These are phyloP conservation scores for Drosophila siamana DNA, from an alignment of 2,888 invertebrate genomes.

Conservation along the genomic window DNA sequence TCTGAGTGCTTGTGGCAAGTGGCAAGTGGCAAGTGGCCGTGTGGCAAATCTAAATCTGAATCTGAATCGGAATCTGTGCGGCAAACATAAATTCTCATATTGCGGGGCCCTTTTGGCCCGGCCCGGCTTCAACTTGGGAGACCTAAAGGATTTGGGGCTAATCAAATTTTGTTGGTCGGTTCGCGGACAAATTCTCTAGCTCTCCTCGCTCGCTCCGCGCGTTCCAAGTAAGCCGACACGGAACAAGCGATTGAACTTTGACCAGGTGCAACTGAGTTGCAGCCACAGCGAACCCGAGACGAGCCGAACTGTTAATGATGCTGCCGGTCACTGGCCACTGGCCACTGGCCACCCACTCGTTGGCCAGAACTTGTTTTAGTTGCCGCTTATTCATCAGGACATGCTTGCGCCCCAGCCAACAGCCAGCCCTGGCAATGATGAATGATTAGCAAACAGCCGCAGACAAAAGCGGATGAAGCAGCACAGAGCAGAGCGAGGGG, in stretches of 20 bases:
- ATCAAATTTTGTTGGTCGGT: slow-evolving; percentile 73
- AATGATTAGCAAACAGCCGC: slow-evolving; percentile 66
- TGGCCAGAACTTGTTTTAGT: slow-evolving; percentile 47
- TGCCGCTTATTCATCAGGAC: slow-evolving; percentile 68
- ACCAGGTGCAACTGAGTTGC: slow-evolving; percentile 37
- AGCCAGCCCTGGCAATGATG: slow-evolving; percentile 56
- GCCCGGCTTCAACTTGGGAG: slow-evolving; percentile 22
- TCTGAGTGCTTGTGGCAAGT: slow-evolving; percentile 1
- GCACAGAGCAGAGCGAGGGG: not conserved
- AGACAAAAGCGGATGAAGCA: slow-evolving; percentile 49
- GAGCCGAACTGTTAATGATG: slow-evolving; percentile 25
- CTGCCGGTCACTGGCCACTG: not conserved
- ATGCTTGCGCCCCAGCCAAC: not conserved
- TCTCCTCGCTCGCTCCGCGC: not conserved
- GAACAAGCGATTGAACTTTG: slow-evolving; percentile 62
- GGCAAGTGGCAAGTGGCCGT: slow-evolving; percentile 1
- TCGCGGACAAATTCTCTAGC: slow-evolving; percentile 50
- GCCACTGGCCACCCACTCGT: slow-evolving; percentile 5
- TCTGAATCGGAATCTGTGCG: slow-evolving; percentile 37
- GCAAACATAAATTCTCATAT: slow-evolving; percentile 61
- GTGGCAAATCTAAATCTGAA: slow-evolving; percentile 31
- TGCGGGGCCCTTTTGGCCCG: slow-evolving; percentile 36
- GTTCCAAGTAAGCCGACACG: slow-evolving; percentile 61
- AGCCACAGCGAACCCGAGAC: not conserved
- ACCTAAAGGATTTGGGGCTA: slow-evolving; percentile 57